These are phyloP conservation scores for Rhodinocichla rosea DNA, from an alignment of 2,113 vertebrate species.

Conservation along the genomic window DNA sequence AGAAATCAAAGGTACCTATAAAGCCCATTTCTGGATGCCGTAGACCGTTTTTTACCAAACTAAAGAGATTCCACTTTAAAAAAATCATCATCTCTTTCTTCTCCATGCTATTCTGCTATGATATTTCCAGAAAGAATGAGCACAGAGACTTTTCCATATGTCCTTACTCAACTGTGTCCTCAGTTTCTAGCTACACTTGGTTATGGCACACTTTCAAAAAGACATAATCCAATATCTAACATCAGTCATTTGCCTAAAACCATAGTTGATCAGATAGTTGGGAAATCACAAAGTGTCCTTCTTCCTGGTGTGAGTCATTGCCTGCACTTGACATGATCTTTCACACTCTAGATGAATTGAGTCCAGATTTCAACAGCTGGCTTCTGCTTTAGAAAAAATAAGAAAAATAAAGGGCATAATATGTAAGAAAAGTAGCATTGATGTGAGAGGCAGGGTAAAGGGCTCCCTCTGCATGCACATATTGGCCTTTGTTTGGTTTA, in stretches of 20 bases:
- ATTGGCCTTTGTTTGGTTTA: neutral
- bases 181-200: neutral
- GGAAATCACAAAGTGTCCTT: conserved; percentile 16
- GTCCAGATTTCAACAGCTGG: conserved; percentile 41
- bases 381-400: neutral
- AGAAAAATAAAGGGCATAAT: neutral
- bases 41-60: neutral
- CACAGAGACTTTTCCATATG: neutral
- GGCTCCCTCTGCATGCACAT: neutral
- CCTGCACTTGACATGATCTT: conserved; percentile 36
- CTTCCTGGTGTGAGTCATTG: conserved; percentile 13
- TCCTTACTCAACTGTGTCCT: neutral
- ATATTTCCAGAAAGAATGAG: neutral
- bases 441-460: neutral
- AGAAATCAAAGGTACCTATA: neutral
- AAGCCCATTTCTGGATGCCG: neutral
- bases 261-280: neutral
- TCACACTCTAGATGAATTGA: conserved; percentile 21
- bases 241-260: conserved; percentile 17
- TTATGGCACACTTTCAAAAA: conserved; percentile 33
- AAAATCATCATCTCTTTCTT: neutral
- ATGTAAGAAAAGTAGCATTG: neutral
- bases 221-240: neutral
- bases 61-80: neutral
- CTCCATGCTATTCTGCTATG: neutral